A percentile compares a stretch with the other conserved stretches of the same genome.
These are phyloP conservation scores for Pionites leucogaster DNA, from an alignment of 2,113 vertebrate genomes.

Conservation along the genomic window DNA sequence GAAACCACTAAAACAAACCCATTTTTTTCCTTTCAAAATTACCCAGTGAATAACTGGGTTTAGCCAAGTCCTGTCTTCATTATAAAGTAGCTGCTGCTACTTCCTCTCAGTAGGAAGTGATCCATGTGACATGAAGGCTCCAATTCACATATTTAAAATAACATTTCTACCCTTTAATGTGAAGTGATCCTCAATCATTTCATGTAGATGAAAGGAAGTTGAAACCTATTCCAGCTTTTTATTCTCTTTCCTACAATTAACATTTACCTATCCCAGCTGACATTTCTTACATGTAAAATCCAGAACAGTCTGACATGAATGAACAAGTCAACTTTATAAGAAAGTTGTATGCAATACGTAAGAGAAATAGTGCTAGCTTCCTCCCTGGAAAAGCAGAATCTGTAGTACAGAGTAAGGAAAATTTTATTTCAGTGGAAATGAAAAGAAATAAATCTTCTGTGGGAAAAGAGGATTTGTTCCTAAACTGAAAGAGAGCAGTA, in stretches of 20 bases:
- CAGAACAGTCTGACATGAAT: not conserved
- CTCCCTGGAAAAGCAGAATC: conserved; percentile 13
- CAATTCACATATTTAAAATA: conserved; percentile 31
- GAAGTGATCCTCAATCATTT: conserved; percentile 31
- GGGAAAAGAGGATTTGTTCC: conserved; percentile 15
- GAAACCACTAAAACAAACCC: not conserved
- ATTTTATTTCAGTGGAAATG: conserved; percentile 15
- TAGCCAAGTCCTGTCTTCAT: not conserved
- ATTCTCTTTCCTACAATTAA: conserved; percentile 32
- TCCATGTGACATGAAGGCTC: conserved; percentile 8
- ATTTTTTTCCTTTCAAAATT: not conserved
- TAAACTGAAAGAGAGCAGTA: not conserved
- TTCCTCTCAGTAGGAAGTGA: conserved; percentile 15
- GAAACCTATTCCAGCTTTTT: conserved; percentile 10
- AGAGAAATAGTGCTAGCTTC: not conserved
- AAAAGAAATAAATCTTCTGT: conserved; percentile 25
- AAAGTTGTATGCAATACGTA: not conserved
- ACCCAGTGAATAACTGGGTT: not conserved
- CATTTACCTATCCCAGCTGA: conserved; percentile 36
- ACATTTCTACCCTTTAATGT: conserved; percentile 24
- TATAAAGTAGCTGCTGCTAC: conserved; percentile 22
- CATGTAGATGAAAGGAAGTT: not conserved
- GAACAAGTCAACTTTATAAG: not conserved
- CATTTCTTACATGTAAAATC: not conserved
- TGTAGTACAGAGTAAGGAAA: not conserved